phyloP scores from a whole-genome alignment of 2,797 vertebrate genomes.

The Peromyscus aztecus region DNA sequence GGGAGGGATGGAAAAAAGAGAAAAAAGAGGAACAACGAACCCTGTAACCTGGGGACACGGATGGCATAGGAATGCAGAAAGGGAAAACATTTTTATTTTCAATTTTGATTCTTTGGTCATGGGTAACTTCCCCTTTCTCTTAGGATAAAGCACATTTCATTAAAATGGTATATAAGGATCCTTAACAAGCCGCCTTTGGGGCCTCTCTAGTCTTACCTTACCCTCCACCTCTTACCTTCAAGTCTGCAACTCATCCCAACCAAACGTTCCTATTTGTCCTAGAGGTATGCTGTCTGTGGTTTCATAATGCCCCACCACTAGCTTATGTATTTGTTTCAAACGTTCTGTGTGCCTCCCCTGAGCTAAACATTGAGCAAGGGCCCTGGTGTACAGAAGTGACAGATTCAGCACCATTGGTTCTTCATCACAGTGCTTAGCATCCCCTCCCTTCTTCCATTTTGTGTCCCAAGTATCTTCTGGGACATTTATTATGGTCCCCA shows the following conservation, averaged over 20 bases:
- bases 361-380: neutral
- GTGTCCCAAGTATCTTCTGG: neutral
- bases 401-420: neutral
- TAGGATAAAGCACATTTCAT: neutral
- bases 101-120: neutral
- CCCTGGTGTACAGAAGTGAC: neutral
- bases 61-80: neutral
- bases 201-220: neutral
- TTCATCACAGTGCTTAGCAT: neutral
- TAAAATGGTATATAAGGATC: neutral
- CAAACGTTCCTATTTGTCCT: neutral
- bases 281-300: neutral
- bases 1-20: too few relatives aligned
- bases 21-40: neutral
- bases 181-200: neutral
- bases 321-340: neutral
- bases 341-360: neutral
- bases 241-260: neutral
- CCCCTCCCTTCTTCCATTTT: neutral
- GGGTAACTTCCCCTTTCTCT: neutral
- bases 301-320: neutral
- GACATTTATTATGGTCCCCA: neutral
- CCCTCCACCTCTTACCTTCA: neutral
- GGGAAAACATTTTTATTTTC: neutral
- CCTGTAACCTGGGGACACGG: neutral